Evolutionary conservation across 2,113 vertebrate genomes (phyloP), one percentile per base, ranked within the genome.

Genomic region (Meleagris gallopavo): DNA sequence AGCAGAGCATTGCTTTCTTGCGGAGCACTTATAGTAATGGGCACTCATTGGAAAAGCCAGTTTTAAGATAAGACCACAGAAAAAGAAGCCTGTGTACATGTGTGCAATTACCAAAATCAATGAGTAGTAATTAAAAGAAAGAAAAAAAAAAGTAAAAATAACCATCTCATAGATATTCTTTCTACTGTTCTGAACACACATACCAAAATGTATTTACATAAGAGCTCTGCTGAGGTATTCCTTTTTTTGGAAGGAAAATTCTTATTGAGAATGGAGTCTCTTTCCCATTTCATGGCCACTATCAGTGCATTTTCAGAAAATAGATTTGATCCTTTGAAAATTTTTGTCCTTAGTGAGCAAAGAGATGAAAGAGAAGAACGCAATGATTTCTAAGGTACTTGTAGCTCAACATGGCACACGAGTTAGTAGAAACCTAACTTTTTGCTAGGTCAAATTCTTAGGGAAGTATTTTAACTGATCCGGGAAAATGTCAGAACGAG

Each of bases 71-170:
- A 92, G 85, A 4, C 32, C 24, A 58, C 46, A 82, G 72, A 67
- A 52, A 10, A 20, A 27, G 93, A 94, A 84, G 78, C 76, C 57
- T 82, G 70, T 9, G 61, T 60, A 21, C 48, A 27, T 87, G 50
- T 66, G 71, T 79, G 74, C 61, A 90, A 88, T 41, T 82, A 93
- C 41, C 71, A 81, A 78, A 82, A 82, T 29, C 70, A 82, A 93
- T 29, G 36, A 81, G n/a, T 43, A 43, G 65, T 43, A 93, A 94
- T 88, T 96, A 94, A 90, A 96, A 94, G 57, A 22, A 19, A 71
- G 69, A 75, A 55, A 95, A 46, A 25, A 72, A 50, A 52, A 15
- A 52, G 25, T 27, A 52, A 81, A 93, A 93, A 84, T 75, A 92
- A 73, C 40, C 15, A 61, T 61, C 58, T 46, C 65, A 65, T 54